Percentiles rank a stretch among this genome's conserved stretches.
phyloP scores from a whole-genome alignment of 2,888 invertebrate genomes.

The Spodoptera exigua region DNA sequence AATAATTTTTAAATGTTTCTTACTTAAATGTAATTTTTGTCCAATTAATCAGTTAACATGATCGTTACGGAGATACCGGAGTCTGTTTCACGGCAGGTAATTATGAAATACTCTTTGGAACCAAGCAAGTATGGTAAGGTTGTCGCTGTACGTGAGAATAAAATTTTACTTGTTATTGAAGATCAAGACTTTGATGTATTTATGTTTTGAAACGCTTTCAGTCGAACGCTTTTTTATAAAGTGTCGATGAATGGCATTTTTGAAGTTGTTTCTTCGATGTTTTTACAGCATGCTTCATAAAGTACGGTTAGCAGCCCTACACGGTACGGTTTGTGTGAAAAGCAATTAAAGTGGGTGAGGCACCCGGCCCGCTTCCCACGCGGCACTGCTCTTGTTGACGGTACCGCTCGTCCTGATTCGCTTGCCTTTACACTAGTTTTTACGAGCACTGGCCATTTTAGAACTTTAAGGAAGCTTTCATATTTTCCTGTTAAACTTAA shows the following conservation, averaged over 20 bases:
- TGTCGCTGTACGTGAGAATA: conserved; percentile 8
- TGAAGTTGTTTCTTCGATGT: conserved; percentile 20
- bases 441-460: conserved; percentile 28
- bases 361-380: conserved; percentile 77
- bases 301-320: conserved; percentile 47
- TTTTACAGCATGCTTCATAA: conserved; percentile 36
- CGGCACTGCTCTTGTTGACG: conserved; percentile 58
- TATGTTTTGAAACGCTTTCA: no score
- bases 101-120: conserved; percentile 27
- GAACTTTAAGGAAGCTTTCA: conserved; percentile 8
- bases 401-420: conserved; percentile 70
- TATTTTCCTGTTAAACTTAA: conserved; percentile 7
- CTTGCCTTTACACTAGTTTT: conserved; percentile 54
- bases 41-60: conserved; percentile 42
- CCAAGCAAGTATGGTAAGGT: conserved; percentile 17
- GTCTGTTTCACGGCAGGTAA: conserved; percentile 21
- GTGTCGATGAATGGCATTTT: no score
- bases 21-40: conserved; percentile 39
- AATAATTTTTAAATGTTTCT: conserved; percentile 31
- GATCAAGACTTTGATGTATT: no score
- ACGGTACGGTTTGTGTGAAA: conserved; percentile 63
- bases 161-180: neutral
- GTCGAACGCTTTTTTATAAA: no score
- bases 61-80: conserved; percentile 29
- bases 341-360: conserved; percentile 73